phyloP scores from a whole-genome alignment of 2,888 invertebrate genomes.

The Pomacea canaliculata region DNA sequence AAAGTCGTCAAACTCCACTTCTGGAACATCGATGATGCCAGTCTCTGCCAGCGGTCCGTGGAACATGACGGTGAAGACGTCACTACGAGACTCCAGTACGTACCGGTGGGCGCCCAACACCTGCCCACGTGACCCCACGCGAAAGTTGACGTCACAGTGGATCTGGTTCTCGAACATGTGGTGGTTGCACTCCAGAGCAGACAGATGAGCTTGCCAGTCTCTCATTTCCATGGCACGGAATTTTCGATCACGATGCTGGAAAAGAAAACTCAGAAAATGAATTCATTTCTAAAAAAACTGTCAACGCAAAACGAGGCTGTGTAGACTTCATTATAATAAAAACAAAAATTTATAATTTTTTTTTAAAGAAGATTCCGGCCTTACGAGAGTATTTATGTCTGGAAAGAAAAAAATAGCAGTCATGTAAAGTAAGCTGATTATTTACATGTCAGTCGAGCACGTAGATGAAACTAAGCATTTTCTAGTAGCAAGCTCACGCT shows the following conservation, averaged over 20 bases:
- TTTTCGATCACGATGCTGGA: background rate
- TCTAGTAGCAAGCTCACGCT: too few species aligned
- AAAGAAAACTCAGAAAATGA: background rate
- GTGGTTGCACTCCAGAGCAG: constrained; percentile 41
- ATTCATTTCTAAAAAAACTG: too few species aligned
- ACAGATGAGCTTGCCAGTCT: constrained; percentile 45
- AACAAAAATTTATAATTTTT: too few species aligned
- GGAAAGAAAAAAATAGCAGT: too few species aligned
- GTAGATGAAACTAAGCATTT: too few species aligned
- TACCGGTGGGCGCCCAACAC: constrained; percentile 44
- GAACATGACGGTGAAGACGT: constrained; percentile 50
- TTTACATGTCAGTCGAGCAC: too few species aligned
- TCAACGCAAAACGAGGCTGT: background rate
- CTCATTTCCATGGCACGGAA: constrained; percentile 7
- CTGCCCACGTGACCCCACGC: constrained; percentile 37
- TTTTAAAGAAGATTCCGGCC: too few species aligned
- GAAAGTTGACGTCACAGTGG: constrained; percentile 45
- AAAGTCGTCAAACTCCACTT: constrained; percentile 26
- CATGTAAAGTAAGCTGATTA: too few species aligned
- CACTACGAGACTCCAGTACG: constrained; percentile 44
- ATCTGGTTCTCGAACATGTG: constrained; percentile 44
- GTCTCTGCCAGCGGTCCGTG: constrained; percentile 37
- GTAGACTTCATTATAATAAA: background rate
- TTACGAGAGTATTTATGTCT: too few species aligned
- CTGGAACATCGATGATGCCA: constrained; percentile 23